Evolutionary conservation across 2,888 invertebrate species (phyloP), one percentile per base, ranked within the genome.

Genomic region (Bellardia bayeri): DNA sequence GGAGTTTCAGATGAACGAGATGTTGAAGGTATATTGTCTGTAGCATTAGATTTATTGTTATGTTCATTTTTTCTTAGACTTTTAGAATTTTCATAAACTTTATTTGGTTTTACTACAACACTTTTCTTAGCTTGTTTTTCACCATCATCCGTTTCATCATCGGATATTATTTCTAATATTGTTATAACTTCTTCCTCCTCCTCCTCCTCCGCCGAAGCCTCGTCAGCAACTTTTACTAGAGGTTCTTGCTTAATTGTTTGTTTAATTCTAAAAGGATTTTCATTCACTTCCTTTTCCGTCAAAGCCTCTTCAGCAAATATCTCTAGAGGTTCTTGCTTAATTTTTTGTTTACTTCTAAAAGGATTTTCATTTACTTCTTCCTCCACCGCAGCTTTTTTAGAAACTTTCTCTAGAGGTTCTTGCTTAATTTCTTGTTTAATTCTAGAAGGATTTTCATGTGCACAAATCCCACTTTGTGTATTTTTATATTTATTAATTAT

Each of bases 101-200:
- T 2, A 3, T 30, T 30, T 30, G 30, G 11, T 58, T 58, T 23
- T 58, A 11, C 2, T 11, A 23, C 11, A 4, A 3, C 58, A 30
- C 8, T 58, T 58, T 11, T 13, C 13, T 3, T 9, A 45, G 11
- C 13, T 13, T 13, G 45, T 13, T 45, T 13, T 1, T 3, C 45
- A 45, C 13, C 3, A 8, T 30, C 56, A 23, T 3, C n/a, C 23
- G n/a, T 30, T 16, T 74, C 79, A 49, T 56, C 66, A 8, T 84
- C 83, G 14, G 74, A 74, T 42, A 58, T 8, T 14, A 72, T 66
- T 58, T 84, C 84, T 58, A 74, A 37, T n/a, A 84, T 9, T 0
- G 68, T 56, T 2, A 37, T 37, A 37, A 58, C 56, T 23, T 40
- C 66, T 5, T 84, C 79, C 3, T 68, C 56, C 14, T 66, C 23